Evolutionary conservation across 2,797 vertebrate species (phyloP).

Genomic region (Poeciliopsis infans): DNA sequence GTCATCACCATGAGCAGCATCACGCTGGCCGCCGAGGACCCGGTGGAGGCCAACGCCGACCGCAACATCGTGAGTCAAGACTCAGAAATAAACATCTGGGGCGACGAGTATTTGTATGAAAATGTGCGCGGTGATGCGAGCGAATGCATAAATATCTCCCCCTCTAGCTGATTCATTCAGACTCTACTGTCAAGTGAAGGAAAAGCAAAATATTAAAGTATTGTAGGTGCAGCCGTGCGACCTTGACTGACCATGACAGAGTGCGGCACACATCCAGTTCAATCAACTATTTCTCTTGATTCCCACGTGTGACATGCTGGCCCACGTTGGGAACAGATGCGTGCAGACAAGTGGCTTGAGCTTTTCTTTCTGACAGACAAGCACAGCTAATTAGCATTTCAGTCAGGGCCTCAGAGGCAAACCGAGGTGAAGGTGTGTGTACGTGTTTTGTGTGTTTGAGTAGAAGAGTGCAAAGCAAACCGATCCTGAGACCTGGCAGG

Average conservation of each 20-base stretch:
- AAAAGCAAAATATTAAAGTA: neutral
- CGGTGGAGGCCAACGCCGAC: constrained; percentile 87
- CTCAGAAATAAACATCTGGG: constrained; percentile 34
- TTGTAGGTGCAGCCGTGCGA: neutral
- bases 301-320: neutral
- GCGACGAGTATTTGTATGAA: constrained; percentile 14
- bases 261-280: neutral
- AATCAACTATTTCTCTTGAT: neutral
- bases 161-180: constrained; percentile 28
- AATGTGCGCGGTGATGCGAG: constrained; percentile 8
- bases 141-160: neutral
- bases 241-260: neutral
- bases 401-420: constrained; percentile 38
- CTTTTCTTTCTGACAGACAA: constrained; percentile 51
- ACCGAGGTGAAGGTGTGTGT: constrained; percentile 33
- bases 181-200: neutral
- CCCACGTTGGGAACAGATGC: neutral
- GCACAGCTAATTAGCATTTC: constrained; percentile 51
- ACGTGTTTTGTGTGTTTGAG: neutral
- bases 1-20: constrained; percentile 99
- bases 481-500: constrained; percentile 41
- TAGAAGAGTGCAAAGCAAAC: constrained; percentile 35
- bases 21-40: constrained; percentile 94
- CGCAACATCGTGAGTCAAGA: constrained; percentile 90
- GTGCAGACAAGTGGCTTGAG: neutral